These are phyloP conservation scores for Chymomyza fuscimana DNA, from an alignment of 2,888 invertebrate genomes.

Conservation along the genomic window DNA sequence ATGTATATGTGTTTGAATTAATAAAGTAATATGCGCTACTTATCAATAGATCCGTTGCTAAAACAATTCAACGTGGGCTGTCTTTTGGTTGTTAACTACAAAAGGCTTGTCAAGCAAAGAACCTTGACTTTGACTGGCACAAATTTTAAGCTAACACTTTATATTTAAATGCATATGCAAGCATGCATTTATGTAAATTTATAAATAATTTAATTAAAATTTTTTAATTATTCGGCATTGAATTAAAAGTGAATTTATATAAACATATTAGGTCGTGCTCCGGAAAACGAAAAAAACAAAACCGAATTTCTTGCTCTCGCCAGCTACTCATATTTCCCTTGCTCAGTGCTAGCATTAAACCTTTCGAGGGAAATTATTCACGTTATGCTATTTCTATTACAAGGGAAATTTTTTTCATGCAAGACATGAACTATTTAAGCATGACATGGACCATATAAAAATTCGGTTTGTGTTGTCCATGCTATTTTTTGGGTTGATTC, in stretches of 20 bases:
- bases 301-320: no score
- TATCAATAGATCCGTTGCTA: background rate
- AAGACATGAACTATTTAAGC: no score
- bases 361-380: no score
- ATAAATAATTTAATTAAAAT: background rate
- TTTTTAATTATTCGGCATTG: background rate
- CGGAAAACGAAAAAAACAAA: no score
- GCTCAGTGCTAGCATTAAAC: no score
- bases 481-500: no score
- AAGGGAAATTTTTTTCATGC: no score
- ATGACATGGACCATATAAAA: no score
- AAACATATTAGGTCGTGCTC: no score
- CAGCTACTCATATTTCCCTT: no score
- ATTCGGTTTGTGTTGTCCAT: no score
- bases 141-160: background rate
- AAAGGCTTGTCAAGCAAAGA: conserved; percentile 11
- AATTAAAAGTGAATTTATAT: background rate
- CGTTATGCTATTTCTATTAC: no score
- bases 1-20: background rate
- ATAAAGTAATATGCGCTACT: background rate
- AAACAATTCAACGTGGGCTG: background rate
- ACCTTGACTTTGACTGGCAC: conserved; percentile 61
- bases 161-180: conserved; percentile 34
- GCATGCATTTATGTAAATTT: conserved; percentile 4
- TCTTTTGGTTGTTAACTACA: background rate